Base-by-base conservation (phyloP, 2,797 vertebrate genomes). In the Mus minutoides region DNA sequence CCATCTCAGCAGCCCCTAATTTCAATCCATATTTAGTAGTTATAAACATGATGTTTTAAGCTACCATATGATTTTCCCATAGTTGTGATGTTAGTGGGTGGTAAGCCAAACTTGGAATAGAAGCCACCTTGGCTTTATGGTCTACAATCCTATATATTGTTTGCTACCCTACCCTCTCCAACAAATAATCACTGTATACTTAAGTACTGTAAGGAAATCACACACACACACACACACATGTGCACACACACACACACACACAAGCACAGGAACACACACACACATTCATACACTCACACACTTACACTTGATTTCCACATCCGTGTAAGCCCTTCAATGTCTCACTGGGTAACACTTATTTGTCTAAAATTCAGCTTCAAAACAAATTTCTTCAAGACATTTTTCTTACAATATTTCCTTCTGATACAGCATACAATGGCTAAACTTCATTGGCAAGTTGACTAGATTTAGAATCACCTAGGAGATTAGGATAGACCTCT, bases 311-410 rank as follows among this genome's bases (percentile, higher is more conserved):
- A 0, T 37, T 58, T 67, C 67, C 56, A 24, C 12, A 0, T 49
- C n/a, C 64, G 37, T 16, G 10, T 17, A 71, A 26, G 62, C 4
- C 93, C 14, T 64, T 11, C 0, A n/a, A 2, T 1, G 7, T 80
- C 84, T 78, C 37, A 73, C 34, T 73, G 54, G 0, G 14, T 49
- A 64, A 7, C 11, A 46, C 40, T 91, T 58, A 43, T 7, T 82
- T 92, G 34, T 49, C 79, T 71, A 84, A 69, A 95, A 69, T 52
- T 91, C 67, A 92, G 6, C 2, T 91, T 82, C 83, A 86, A 7
- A 86, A 94, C 43, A 26, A 60, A 56, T 64, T 96, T 16, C 75
- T 89, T 88, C 12, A 75, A 56, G 40, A 85, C 80, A 3, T 29
- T 73, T 8, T 88, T 84, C 31, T 91, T 49, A 85, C 17, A 37